These are phyloP conservation scores for Luffia ferchaultella DNA, from an alignment of 2,888 invertebrate genomes.

Conservation along the genomic window DNA sequence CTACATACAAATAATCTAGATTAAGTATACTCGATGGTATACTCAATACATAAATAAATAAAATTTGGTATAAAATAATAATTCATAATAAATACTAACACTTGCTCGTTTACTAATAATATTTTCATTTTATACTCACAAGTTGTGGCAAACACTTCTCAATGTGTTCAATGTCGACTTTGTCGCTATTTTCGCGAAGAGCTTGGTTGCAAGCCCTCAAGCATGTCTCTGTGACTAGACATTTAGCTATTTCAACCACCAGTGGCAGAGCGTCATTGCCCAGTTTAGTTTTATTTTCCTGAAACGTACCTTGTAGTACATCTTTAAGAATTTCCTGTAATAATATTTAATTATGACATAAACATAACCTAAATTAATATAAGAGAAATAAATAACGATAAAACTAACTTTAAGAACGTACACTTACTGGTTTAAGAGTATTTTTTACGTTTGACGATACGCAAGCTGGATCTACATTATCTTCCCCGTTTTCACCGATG, in stretches of 20 bases:
- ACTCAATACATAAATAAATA: too few species aligned
- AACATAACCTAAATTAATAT: not conserved
- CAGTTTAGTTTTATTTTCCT: constrained; percentile 63
- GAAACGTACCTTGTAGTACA: constrained; percentile 53
- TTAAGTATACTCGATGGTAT: too few species aligned
- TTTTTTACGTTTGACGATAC: constrained; percentile 38
- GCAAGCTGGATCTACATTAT: constrained; percentile 39
- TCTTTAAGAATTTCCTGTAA: constrained; percentile 62
- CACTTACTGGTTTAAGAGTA: constrained; percentile 37
- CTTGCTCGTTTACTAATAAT: too few species aligned
- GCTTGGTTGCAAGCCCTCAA: constrained; percentile 60
- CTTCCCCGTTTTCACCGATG: constrained; percentile 34
- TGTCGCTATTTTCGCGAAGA: constrained; percentile 43
- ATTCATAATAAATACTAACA: too few species aligned
- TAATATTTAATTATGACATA: not conserved
- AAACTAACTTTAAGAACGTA: not conserved
- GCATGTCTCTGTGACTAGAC: constrained; percentile 61
- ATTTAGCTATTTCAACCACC: constrained; percentile 59
- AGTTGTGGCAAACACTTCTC: constrained; percentile 65
- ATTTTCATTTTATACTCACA: constrained; percentile 33
- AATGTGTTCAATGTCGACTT: constrained; percentile 59
- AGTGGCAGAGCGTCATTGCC: constrained; percentile 61
- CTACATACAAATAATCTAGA: too few species aligned
- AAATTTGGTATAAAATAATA: too few species aligned
- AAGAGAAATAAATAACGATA: not conserved